Evolutionary conservation across 2,113 vertebrate species (phyloP), one percentile per base, ranked within the genome.

Genomic region (Casuarius casuarius): DNA sequence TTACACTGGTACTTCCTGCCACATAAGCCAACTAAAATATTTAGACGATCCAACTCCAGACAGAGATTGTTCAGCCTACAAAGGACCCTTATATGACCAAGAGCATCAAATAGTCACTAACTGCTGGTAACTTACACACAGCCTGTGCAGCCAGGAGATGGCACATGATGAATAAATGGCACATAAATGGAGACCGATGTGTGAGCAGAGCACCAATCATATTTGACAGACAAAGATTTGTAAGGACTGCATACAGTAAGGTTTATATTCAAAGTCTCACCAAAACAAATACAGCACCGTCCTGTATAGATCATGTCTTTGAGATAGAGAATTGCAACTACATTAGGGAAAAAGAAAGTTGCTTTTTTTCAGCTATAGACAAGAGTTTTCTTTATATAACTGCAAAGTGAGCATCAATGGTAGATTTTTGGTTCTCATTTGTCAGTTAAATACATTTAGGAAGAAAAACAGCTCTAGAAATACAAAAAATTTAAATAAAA

Each of bases 401-500:
- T 82, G 40, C 4, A 0, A 85, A 90, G 58, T 42, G 70, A 87
- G 19, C 58, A 72, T 54, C 84, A 77, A 42, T 70, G 46, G 42
- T 23, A 87, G 77, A 72, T 82, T 93, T 58, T 89, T 72, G 10
- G 51, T 72, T 89, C 66, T 81, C 73, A 78, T 92, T 80, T 89
- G 68, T 91, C 71, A 87, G 35, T 87, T 92, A 81, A 93, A 91
- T 70, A 84, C 61, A 82, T 20, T 93, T 38, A 13, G 25, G 42
- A 75, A 87, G 82, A 94, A 77, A 89, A 87, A 82, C 71, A 87
- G 63, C 70, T 82, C 76, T 26, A 76, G 63, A 89, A 89, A 90
- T 82, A 87, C 23, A 28, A 84, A 91, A 95, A 28, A 78, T 75
- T 67, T 84, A 89, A 89, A 94, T 77, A 89, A 92, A 62, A 85